Evolutionary conservation across 1,140 invertebrate species (phyloP), one percentile per base, ranked within the genome.

Genomic region (Drosophila pruinosa): DNA sequence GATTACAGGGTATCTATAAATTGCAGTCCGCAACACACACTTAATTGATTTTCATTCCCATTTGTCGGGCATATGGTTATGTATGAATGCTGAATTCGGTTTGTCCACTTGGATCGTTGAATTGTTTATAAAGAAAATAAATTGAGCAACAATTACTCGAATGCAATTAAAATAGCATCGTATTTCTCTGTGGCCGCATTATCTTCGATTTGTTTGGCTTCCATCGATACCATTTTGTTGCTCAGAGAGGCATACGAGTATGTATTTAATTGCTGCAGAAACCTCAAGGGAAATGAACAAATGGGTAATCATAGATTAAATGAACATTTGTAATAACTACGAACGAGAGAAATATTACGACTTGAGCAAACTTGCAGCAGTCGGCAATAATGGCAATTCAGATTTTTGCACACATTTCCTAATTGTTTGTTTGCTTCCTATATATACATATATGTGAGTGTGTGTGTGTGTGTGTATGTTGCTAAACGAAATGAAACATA

Each of bases 291-390:
- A 72, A 75, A 78, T 48, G 38, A 54, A 67, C 61, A 52, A 63
- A 54, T 47, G 56, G 61, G 54, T 70, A 78, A 72, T 62, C 72
- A 62, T 68, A 64, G 82, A 88, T 88, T 88, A 88, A 67, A 86
- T 69, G 69, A 88, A 67, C 74, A 78, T 89, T 82, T 88, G 74
- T 86, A 75, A 82, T 82, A 75, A 75, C 65, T 72, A 54, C 56
- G 31, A 34, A 53, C 58, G 26, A 39, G n/a, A n/a, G n/a, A n/a
- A n/a, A n/a, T n/a, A n/a, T n/a, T n/a, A n/a, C n/a, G 56, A 31
- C 41, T 62, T 64, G 22, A 14, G 53, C 53, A 61, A 57, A 79
- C 54, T 72, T 78, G 45, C 26, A 63, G 52, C 10, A n/a, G 4
- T 36, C 19, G 45, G 43, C 56, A 79, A 62, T 82, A 64, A 71